Base-by-base conservation (phyloP, 2,797 vertebrate species). In the Aeoliscus strigatus region DNA sequence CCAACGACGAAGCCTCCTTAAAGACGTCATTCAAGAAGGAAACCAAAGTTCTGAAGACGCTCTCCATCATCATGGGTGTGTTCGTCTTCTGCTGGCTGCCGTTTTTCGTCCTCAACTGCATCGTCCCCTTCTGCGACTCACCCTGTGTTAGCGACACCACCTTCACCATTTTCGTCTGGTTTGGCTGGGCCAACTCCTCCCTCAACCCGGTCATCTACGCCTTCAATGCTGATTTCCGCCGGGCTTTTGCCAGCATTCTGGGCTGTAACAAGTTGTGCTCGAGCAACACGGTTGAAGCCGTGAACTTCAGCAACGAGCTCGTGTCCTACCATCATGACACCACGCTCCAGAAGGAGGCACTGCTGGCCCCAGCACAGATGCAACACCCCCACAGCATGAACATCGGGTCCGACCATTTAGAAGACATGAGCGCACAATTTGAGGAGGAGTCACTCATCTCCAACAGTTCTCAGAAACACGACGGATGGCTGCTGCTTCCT, bases 41-140 rank as follows among this genome's bases (percentile, higher is more conserved):
- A 41, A 91, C 89, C 62, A 92, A 91, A 65, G 87, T 89, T 29
- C 86, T 90, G 9, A 89, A 89, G 79, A 91, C 89, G 0, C 80
- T 90, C 0, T 89, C 86, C 2, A 59, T 91, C 62, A 90, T 89
- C 32, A 74, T 88, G 88, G 89, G 90, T 0, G 81, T 85, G 18
- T 89, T 91, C 1, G 87, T 89, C n/a, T 88, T 82, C 60, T 92
- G 89, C 68, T 90, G 89, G 87, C 68, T 90, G 46, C 87, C 89
- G 1, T 92, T 93, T 57, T 92, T 92, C 0, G 77, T 92, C 26
- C 80, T 92, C 26, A 91, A 87, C 77, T 91, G 90, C 70, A 36
- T 86, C 9, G 71, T 88, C 6, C 87, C 89, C 0, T 90, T 91
- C 60, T 91, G 88, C 0, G 61, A 82, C 39, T 76, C 79, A 1